These are phyloP conservation scores for Dasypolia templi DNA, from an alignment of 2,888 invertebrate genomes.

Conservation along the genomic window DNA sequence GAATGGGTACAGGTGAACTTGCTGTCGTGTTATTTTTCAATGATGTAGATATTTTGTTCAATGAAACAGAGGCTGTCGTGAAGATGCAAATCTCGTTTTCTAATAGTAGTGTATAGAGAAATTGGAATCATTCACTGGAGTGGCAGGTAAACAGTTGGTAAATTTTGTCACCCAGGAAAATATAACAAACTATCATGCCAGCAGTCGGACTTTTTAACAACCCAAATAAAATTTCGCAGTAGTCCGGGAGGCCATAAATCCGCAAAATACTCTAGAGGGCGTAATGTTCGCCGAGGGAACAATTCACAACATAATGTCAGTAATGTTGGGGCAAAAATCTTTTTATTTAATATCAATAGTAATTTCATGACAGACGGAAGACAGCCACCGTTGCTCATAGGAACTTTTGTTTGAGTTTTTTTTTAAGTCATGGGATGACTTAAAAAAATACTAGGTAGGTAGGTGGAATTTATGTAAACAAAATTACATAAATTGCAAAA, in stretches of 20 bases:
- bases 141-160: background rate
- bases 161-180: constrained; percentile 1
- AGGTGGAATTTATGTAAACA: background rate
- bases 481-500: constrained; percentile 9
- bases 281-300: constrained; percentile 45
- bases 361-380: constrained; percentile 21
- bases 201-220: constrained; percentile 21
- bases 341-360: constrained; percentile 41
- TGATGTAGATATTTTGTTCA: background rate
- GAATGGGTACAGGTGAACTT: background rate
- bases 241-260: constrained; percentile 55
- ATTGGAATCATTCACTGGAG: background rate
- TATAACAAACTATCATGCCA: background rate
- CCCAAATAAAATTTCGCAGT: constrained; percentile 32
- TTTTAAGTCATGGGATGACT: background rate
- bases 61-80: background rate
- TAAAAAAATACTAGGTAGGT: background rate
- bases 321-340: constrained; percentile 32
- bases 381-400: background rate
- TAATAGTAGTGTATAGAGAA: background rate
- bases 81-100: background rate
- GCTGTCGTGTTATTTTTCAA: background rate
- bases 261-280: constrained; percentile 47
- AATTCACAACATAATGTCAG: constrained; percentile 58
- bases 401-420: too few relatives aligned